Base-by-base conservation (phyloP, 2,888 invertebrate species). In the Cryptus armator region DNA sequence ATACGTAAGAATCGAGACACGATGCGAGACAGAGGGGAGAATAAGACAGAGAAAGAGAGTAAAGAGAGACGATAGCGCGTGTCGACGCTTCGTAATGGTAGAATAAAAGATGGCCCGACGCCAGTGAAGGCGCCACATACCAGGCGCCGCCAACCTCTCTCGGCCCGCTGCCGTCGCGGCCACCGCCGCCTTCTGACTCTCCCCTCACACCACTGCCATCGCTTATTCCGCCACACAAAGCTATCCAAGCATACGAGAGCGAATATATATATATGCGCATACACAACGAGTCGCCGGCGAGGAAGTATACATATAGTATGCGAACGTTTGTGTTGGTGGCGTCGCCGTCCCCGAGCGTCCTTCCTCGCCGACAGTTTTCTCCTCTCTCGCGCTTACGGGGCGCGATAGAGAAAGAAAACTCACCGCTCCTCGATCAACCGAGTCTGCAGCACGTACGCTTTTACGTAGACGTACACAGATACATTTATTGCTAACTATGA, bases 71-170 rank as follows among this genome's bases (percentile, higher is more conserved):
- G 83, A 84, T 83, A 86, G 83, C 83, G 91, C 90, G 90, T 91
- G 92, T 91, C 90, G 91, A 91, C 90, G 90, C 90, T 91, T 91
- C 89, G 90, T 91, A 91, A 91, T 91, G 90, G 91, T 88, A 90
- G 89, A 91, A 90, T 91, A 91, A 92, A 92, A 91, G 91, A 91
- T 92, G 92, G 91, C 91, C 87, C 91, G 91, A 92, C 92, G 92
- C 92, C 92, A 92, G 91, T 92, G 91, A 91, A 92, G 92, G 92
- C 92, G 92, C 92, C 92, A 92, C 92, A 92, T 92, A 92, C 92
- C 92, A 92, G 92, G 92, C 92, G 91, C 92, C 92, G 91, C 91
- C 91, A 90, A 91, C 90, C 89, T 87, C 90, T 88, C 88, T 87
- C 84, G 59, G 82, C 84, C 84, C 82, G 86, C 84, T 82, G 79